Evolutionary conservation across 2,888 invertebrate genomes (phyloP), one percentile per base, ranked within the genome.

Genomic region (Pharmacophagus antenor): DNA sequence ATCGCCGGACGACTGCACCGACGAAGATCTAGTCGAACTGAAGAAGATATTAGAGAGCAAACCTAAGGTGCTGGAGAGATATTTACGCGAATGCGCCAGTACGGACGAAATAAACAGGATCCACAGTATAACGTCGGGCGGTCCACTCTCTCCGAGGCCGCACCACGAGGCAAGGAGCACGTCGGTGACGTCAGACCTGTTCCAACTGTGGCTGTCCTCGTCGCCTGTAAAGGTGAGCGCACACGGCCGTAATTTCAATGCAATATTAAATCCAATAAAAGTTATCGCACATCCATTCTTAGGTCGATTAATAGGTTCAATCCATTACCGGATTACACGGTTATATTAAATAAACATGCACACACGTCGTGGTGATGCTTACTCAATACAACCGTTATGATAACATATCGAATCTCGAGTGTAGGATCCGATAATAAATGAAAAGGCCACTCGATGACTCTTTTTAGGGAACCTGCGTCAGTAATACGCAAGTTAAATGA

Each of bases 121-220:
- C 74, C 93, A 93, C 70, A 88, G 80, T 70, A 79, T 92, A 66
- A 92, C 92, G 57, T 91, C 92, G 42, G 88, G 88, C 46, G 92
- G 92, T 18, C 83, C 88, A 2, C 62, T 89, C 58, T 90, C 89
- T 8, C 89, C 87, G 44, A 79, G 85, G 71, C 91, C 91, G 18
- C 81, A 80, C 53, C 85, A 88, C 62, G 92, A 90, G 69, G 91
- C 92, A 8, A 91, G 93, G 67, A 92, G 95, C 63, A 94, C 95
- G 49, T 95, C 95, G 49, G 94, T 96, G 67, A 95, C 95, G 48
- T 95, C 96, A 65, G 96, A 97, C 79, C 91, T 97, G 65, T 96
- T 96, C 84, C 96, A 96, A 74, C 92, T 95, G 66, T 97, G 96
- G 96, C 87, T 96, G 76, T 93, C 95, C 37, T 94, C 95, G 27